Evolutionary conservation across 2,797 vertebrate genomes (phyloP).

Genomic region (Peromyscus melanophrys): DNA sequence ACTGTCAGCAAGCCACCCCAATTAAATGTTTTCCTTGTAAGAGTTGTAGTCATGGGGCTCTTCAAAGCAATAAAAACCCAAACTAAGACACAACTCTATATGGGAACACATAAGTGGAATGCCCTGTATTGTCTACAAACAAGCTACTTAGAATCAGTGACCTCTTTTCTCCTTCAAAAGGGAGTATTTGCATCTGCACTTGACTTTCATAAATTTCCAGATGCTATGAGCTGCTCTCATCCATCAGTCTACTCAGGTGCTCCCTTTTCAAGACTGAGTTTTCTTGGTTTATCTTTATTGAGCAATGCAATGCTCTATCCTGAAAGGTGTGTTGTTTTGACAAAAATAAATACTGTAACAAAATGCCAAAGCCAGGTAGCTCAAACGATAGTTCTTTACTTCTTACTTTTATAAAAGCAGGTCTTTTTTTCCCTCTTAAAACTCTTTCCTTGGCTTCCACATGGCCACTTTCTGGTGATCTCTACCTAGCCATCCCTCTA

Average conservation of each 20-base stretch:
- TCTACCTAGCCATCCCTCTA: not conserved
- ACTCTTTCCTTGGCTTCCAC: not conserved
- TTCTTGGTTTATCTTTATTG: conserved; percentile 29
- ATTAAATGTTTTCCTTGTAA: no score
- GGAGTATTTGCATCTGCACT: not conserved
- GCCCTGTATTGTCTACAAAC: conserved; percentile 46
- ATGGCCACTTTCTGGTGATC: not conserved
- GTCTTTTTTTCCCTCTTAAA: not conserved
- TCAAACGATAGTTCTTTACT: not conserved
- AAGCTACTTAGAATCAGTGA: not conserved
- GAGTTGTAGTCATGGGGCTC: no score
- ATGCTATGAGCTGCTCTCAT: not conserved
- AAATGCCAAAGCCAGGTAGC: not conserved
- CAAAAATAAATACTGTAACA: not conserved
- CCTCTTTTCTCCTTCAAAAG: not conserved
- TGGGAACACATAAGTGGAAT: not conserved
- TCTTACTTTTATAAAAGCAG: not conserved
- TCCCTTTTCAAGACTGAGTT: not conserved
- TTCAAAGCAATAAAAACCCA: no score
- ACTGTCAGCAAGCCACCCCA: no score
- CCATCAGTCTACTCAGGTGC: not conserved
- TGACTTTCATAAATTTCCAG: conserved; percentile 34
- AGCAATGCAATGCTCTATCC: not conserved
- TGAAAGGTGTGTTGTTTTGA: not conserved
- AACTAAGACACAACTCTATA: not conserved